Conservation (phyloP, 2,888 invertebrate genomes). For the Iphiclides podalirius region DNA sequence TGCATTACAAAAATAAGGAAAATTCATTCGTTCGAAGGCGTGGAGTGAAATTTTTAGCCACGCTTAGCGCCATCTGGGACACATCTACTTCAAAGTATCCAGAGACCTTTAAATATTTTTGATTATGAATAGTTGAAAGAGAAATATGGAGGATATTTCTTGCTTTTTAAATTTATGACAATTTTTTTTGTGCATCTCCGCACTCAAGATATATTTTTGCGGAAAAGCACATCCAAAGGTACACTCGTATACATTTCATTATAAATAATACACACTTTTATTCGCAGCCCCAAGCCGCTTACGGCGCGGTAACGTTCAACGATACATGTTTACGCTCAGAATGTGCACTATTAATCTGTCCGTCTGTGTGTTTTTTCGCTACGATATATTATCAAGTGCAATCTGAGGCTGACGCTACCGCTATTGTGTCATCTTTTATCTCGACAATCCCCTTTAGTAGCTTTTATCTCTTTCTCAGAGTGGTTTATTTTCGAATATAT, state of each 20-base stretch:
- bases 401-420: neutral
- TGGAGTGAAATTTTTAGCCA: no score
- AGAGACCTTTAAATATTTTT: no score
- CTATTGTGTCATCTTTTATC: constrained; percentile 7
- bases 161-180: no score
- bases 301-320: constrained; percentile 34
- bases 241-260: constrained; percentile 59
- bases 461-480: neutral
- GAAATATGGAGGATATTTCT: no score
- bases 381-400: constrained; percentile 11
- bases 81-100: no score
- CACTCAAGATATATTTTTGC: no score
- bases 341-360: constrained; percentile 11
- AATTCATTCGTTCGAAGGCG: no score
- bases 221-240: constrained; percentile 50
- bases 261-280: constrained; percentile 53
- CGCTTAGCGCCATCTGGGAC: no score
- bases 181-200: no score
- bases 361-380: constrained; percentile 8
- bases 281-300: constrained; percentile 47
- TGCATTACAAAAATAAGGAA: no score
- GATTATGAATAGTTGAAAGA: no score
- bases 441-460: constrained; percentile 5
- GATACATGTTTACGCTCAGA: constrained; percentile 16
- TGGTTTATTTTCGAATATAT: neutral